A percentile compares a stretch with the other conserved stretches of the same genome.
These are phyloP conservation scores for Smutsia temminckii DNA, from an alignment of 2,797 vertebrate species.

Conservation along the genomic window DNA sequence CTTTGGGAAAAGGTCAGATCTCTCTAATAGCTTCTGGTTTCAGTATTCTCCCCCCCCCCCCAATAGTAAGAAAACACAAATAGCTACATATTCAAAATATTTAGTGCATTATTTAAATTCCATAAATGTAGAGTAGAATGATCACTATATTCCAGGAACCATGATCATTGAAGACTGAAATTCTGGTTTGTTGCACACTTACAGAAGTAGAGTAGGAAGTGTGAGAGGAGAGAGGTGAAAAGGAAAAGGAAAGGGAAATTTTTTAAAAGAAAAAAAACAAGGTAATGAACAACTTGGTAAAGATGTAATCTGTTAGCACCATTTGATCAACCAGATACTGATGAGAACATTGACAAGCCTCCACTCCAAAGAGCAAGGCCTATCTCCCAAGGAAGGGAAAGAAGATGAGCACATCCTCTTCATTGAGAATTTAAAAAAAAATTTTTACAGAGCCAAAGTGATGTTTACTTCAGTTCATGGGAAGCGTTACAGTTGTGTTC, in stretches of 20 bases:
- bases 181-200: not conserved
- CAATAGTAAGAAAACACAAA: slow-evolving; percentile 42
- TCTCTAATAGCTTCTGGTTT: slow-evolving; percentile 58
- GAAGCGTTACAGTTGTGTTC: slow-evolving; percentile 67
- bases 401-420: slow-evolving; percentile 74
- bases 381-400: slow-evolving; percentile 72
- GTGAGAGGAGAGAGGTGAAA: accelerated
- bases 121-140: slow-evolving; percentile 44
- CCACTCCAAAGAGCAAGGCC: slow-evolving; percentile 77
- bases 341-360: slow-evolving; percentile 75
- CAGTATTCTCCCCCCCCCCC: not conserved
- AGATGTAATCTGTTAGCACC: slow-evolving; percentile 81
- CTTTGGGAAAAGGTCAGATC: slow-evolving; percentile 61
- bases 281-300: slow-evolving; percentile 80
- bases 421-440: slow-evolving; percentile 54
- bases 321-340: slow-evolving; percentile 78
- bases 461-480: slow-evolving; percentile 74
- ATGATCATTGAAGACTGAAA: slow-evolving; percentile 38
- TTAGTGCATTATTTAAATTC: slow-evolving; percentile 72
- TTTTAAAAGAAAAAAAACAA: slow-evolving; percentile 5
- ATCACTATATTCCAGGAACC: slow-evolving; percentile 49
- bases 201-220: not conserved
- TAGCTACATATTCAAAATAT: slow-evolving; percentile 58
- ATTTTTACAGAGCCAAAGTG: slow-evolving; percentile 76
- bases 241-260: not conserved